These are phyloP conservation scores for Bovichtus diacanthus DNA, from an alignment of 2,797 vertebrate genomes.

Conservation along the genomic window DNA sequence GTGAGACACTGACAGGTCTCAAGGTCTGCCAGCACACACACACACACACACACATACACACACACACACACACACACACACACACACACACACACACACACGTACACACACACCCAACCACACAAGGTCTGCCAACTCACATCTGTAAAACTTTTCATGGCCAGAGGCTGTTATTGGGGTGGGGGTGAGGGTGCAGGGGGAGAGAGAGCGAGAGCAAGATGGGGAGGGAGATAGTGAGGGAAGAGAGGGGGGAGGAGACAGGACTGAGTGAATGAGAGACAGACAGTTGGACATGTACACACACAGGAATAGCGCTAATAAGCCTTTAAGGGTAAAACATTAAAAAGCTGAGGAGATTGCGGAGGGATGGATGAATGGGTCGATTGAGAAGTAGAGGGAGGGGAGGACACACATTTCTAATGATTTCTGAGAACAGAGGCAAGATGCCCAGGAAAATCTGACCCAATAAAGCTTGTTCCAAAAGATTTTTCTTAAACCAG, in stretches of 20 bases:
- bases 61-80: slow-evolving; percentile 5
- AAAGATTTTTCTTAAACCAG: slow-evolving; percentile 25
- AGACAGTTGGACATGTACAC: slow-evolving; percentile 45
- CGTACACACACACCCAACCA: slow-evolving; percentile 41
- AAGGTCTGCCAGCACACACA: slow-evolving; percentile 78
- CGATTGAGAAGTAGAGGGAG: slow-evolving; percentile 26
- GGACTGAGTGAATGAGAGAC: slow-evolving; percentile 39
- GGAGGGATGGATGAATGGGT: slow-evolving; percentile 59
- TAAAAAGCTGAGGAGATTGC: slow-evolving; percentile 60
- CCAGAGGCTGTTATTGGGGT: slow-evolving; percentile 75
- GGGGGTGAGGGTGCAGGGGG: slow-evolving; percentile 3
- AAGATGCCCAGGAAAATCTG: slow-evolving; percentile 27
- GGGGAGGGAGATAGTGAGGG: slow-evolving; percentile 42
- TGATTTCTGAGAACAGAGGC: slow-evolving; percentile 35
- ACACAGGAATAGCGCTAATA: slow-evolving; percentile 68
- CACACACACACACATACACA: background rate
- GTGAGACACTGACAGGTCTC: slow-evolving; percentile 80
- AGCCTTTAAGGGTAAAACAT: slow-evolving; percentile 72
- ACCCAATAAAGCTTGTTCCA: slow-evolving; percentile 18
- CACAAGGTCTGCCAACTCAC: slow-evolving; percentile 80
- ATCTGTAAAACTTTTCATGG: slow-evolving; percentile 84
- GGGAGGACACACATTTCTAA: slow-evolving; percentile 9
- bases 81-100: slow-evolving; percentile 29
- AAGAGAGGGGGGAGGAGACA: slow-evolving; percentile 49
- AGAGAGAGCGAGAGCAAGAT: slow-evolving; percentile 22